Evolutionary conservation across 2,797 vertebrate genomes (phyloP).

Genomic region (Sebastes hubbsi): DNA sequence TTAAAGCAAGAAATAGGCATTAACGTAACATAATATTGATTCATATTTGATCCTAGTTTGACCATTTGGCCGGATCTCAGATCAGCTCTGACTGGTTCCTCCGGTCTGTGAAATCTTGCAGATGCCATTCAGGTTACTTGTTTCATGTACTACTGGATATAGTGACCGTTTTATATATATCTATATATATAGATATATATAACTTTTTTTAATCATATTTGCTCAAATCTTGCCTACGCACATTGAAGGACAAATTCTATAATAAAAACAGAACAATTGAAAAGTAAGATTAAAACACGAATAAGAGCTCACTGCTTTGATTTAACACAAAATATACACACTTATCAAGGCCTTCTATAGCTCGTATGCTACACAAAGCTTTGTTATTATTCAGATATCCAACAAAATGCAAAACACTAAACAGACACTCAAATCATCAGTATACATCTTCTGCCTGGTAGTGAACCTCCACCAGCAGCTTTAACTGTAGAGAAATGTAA

Average conservation of each 20-base stretch:
- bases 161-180: too few relatives aligned
- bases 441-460: background rate
- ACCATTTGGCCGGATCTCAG: too few relatives aligned
- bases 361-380: background rate
- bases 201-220: too few relatives aligned
- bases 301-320: background rate
- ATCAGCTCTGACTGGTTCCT: too few relatives aligned
- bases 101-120: too few relatives aligned
- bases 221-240: background rate
- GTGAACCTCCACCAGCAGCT: background rate
- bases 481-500: background rate
- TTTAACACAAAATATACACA: background rate
- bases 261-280: background rate
- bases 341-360: background rate
- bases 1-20: too few relatives aligned
- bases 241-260: background rate
- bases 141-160: too few relatives aligned
- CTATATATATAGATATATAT: too few relatives aligned
- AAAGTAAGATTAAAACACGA: background rate
- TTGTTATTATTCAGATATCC: background rate
- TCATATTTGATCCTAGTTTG: too few relatives aligned
- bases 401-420: background rate
- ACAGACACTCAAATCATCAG: background rate
- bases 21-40: too few relatives aligned
- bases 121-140: too few relatives aligned